Base-by-base conservation (phyloP, 2,888 invertebrate genomes). In the Lasiommata megera region DNA sequence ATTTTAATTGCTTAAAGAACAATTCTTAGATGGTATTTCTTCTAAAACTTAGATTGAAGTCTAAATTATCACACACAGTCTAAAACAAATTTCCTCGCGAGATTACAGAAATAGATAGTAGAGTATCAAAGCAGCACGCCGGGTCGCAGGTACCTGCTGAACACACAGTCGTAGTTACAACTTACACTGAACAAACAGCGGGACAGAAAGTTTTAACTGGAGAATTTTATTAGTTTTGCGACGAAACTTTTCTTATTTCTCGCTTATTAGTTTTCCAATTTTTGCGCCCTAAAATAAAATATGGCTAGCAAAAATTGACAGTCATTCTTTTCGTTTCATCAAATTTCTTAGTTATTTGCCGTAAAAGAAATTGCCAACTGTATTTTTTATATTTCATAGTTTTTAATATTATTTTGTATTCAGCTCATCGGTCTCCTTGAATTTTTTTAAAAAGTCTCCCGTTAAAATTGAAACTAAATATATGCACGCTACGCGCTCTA, bases 171-270 rank as follows among this genome's bases (percentile, higher is more conserved):
- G 41, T 58, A 52, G 61, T 60, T 54, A 55, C 40, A 52, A 54
- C 58, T 60, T 53, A 55, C 38, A 29, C 29, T 17, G 60, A 59
- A 56, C 61, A 61, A 62, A 63, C 52, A 58, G 58, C 58, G 34
- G 40, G 28, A 53, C 54, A 44, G 44, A 54, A 63, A 63, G 55
- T 65, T 65, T 63, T 62, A 58, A 63, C 63, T 65, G 60, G 58
- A 60, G 56, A 58, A 63, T 61, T 63, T 65, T 65, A 65, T 65
- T 60, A 62, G 64, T 63, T 65, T 62, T 52, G 46, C 62, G 41
- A 54, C 53, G 14, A 28, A 61, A 63, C 63, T 63, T 63, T 56
- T 54, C 53, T 62, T 63, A 55, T 63, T 61, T 60, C 50, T 57
- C 61, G 54, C 59, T 59, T 58, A 60, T 60, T 56, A 56, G 57